Evolutionary conservation across 2,888 invertebrate species (phyloP).

Genomic region (Acholoe squamosa): DNA sequence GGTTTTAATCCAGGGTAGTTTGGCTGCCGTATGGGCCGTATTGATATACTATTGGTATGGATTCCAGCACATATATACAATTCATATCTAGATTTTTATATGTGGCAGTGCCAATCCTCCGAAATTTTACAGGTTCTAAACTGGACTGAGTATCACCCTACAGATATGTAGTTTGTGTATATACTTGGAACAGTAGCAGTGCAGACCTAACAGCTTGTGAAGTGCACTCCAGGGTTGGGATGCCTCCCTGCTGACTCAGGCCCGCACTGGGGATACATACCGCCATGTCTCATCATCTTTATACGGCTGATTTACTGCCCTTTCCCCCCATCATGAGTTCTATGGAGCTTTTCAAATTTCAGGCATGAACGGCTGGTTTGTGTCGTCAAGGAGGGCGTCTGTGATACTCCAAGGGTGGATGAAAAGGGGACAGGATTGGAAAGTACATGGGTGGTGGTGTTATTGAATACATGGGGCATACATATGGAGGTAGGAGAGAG

Average conservation of each 20-base stretch:
- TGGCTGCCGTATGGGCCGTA: too few relatives aligned
- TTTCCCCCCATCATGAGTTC: not conserved
- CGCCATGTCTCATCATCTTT: constrained; percentile 29
- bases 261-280: not conserved
- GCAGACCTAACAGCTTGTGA: not conserved
- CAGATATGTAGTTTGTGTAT: too few relatives aligned
- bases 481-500: too few relatives aligned
- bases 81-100: too few relatives aligned
- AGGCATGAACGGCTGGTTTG: not conserved
- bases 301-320: not conserved
- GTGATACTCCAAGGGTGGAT: not conserved
- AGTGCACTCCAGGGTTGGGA: not conserved
- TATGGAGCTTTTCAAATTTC: not conserved
- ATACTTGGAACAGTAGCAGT: too few relatives aligned
- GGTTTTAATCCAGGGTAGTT: too few relatives aligned
- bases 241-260: constrained; percentile 1
- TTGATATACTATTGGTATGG: too few relatives aligned
- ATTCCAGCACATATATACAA: too few relatives aligned
- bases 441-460: not conserved
- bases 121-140: too few relatives aligned
- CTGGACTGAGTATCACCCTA: too few relatives aligned
- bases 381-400: not conserved
- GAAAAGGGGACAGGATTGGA: not conserved
- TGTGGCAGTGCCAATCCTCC: too few relatives aligned
- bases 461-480: too few relatives aligned